phyloP scores from a whole-genome alignment of 2,888 invertebrate species.

The Drosophila paramelanica region DNA sequence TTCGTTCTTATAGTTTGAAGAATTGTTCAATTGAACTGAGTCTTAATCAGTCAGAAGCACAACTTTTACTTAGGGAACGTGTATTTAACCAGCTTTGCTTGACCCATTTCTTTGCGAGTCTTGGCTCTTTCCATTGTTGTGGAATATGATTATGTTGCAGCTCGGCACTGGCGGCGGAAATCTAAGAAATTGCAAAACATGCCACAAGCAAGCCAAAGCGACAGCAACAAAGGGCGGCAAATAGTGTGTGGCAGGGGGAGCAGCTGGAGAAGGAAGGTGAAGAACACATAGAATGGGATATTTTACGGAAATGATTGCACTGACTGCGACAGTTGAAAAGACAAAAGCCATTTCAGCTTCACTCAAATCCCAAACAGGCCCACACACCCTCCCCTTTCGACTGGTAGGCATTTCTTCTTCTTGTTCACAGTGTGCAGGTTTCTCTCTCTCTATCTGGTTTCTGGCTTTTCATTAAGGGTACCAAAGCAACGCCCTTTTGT shows the following conservation, averaged over 20 bases:
- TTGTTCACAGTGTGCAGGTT: slow-evolving; percentile 38
- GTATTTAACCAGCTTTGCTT: not conserved
- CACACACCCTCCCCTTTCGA: not conserved
- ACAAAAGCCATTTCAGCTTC: slow-evolving; percentile 29
- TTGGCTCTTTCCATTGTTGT: slow-evolving; percentile 12
- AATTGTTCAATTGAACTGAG: not conserved
- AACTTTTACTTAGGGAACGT: not conserved
- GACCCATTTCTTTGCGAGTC: slow-evolving; percentile 13
- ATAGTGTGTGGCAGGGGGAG: not conserved
- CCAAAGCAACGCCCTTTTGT: slow-evolving; percentile 62
- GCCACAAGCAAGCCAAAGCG: slow-evolving; percentile 39
- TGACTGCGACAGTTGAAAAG: slow-evolving; percentile 39
- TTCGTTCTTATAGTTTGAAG: too few species aligned
- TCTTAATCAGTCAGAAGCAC: not conserved
- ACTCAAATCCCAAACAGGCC: not conserved
- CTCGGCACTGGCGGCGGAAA: slow-evolving; percentile 45
- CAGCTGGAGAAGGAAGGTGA: too few species aligned
- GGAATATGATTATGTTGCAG: slow-evolving; percentile 29
- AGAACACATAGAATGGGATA: slow-evolving; percentile 22
- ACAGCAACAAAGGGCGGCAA: slow-evolving; percentile 27
- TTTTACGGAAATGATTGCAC: slow-evolving; percentile 37
- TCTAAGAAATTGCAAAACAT: slow-evolving; percentile 67
- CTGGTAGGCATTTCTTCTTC: slow-evolving; percentile 6
- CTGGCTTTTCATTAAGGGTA: slow-evolving; percentile 64
- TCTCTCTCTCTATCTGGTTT: slow-evolving; percentile 2